Percentiles rank a stretch among this genome's conserved stretches.
These are phyloP conservation scores for Apis cerana DNA, from an alignment of 1,140 invertebrate genomes.

Conservation along the genomic window DNA sequence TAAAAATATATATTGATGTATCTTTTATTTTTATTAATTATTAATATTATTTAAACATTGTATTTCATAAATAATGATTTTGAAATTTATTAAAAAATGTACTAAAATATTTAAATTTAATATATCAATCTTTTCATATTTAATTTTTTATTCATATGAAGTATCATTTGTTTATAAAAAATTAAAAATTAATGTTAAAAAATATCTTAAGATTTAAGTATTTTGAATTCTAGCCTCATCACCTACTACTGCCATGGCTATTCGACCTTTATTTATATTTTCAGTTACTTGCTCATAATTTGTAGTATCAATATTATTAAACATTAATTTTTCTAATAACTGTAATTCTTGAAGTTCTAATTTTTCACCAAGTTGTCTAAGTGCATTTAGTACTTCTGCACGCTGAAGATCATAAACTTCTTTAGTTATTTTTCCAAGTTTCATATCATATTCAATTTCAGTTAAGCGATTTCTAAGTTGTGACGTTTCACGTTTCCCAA, in stretches of 20 bases:
- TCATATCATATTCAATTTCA: slow-evolving; percentile 82
- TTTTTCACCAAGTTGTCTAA: slow-evolving; percentile 87
- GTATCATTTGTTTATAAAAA: background rate
- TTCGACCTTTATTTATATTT: slow-evolving; percentile 75
- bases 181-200: background rate
- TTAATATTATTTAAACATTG: slow-evolving; percentile 9
- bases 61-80: slow-evolving; percentile 30
- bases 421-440: slow-evolving; percentile 80
- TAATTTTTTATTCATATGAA: background rate
- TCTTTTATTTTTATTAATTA: background rate
- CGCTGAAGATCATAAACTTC: slow-evolving; percentile 77
- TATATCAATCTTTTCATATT: slow-evolving; percentile 4
- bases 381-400: slow-evolving; percentile 85
- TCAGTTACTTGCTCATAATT: slow-evolving; percentile 83
- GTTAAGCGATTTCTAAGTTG: slow-evolving; percentile 84
- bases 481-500: slow-evolving; percentile 88
- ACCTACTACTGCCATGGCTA: slow-evolving; percentile 67
- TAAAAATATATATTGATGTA: background rate
- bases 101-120: slow-evolving; percentile 2
- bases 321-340: slow-evolving; percentile 83
- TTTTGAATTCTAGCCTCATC: slow-evolving; percentile 67
- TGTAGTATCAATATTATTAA: slow-evolving; percentile 73
- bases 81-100: background rate
- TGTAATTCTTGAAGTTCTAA: slow-evolving; percentile 83
- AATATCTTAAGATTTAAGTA: slow-evolving; percentile 23